phyloP scores from a whole-genome alignment of 2,797 vertebrate species.

The Mus spretus region DNA sequence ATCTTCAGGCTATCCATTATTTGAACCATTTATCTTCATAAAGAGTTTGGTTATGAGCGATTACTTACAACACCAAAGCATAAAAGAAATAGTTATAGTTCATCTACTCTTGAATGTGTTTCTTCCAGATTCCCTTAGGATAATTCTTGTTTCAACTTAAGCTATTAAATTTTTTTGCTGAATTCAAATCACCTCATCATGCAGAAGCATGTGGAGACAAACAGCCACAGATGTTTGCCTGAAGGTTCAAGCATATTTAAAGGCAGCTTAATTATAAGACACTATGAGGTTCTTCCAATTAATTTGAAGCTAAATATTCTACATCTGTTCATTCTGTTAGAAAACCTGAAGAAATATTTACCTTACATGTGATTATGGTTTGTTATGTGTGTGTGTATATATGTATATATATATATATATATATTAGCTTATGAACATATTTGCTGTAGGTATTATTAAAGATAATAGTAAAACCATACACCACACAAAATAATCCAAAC shows the following conservation, averaged over 20 bases:
- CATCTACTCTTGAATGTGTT: slow-evolving; percentile 61
- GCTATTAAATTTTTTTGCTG: slow-evolving; percentile 79
- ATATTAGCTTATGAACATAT: background rate
- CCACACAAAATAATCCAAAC: background rate
- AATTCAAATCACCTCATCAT: slow-evolving; percentile 80
- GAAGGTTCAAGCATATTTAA: slow-evolving; percentile 78
- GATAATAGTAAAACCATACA: background rate
- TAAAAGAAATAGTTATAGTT: slow-evolving; percentile 56
- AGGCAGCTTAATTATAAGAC: slow-evolving; percentile 81
- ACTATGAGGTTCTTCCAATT: slow-evolving; percentile 77
- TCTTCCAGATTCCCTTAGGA: slow-evolving; percentile 70
- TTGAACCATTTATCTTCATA: slow-evolving; percentile 68
- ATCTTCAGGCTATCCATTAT: slow-evolving; percentile 37
- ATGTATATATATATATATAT: too few relatives aligned
- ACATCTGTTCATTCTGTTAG: slow-evolving; percentile 54
- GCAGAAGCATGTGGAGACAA: slow-evolving; percentile 73
- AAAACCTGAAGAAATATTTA: slow-evolving; percentile 72
- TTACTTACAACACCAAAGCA: slow-evolving; percentile 54
- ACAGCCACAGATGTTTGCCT: slow-evolving; percentile 80
- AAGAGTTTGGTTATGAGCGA: slow-evolving; percentile 48
- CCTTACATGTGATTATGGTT: background rate
- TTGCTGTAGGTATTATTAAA: background rate
- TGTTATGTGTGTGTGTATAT: background rate
- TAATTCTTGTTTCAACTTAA: slow-evolving; percentile 70
- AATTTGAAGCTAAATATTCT: slow-evolving; percentile 80